These are phyloP conservation scores for Myripristis murdjan DNA, from an alignment of 2,797 vertebrate species.

Conservation along the genomic window DNA sequence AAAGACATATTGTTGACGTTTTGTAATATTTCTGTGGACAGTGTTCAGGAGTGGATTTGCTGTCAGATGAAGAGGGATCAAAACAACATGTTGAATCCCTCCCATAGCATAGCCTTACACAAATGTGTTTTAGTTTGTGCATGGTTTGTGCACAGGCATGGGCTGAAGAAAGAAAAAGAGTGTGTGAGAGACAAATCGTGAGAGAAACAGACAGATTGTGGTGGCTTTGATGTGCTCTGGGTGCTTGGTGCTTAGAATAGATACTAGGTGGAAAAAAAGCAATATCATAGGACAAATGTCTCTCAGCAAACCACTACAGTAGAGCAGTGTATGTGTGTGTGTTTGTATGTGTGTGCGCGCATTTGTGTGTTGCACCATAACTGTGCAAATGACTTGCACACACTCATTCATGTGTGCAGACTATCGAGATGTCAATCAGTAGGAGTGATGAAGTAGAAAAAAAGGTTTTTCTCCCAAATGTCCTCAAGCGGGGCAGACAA, in stretches of 20 bases:
- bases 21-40: slow-evolving; percentile 1
- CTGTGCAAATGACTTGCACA: slow-evolving; percentile 64
- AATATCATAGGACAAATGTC: slow-evolving; percentile 69
- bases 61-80: slow-evolving; percentile 63
- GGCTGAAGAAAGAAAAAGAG: slow-evolving; percentile 49
- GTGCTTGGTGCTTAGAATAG: slow-evolving; percentile 75
- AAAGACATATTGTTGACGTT: slow-evolving; percentile 38
- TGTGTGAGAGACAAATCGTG: slow-evolving; percentile 76
- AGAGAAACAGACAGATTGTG: slow-evolving; percentile 80
- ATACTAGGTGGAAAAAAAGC: slow-evolving; percentile 68
- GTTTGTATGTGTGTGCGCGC: not conserved
- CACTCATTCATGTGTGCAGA: slow-evolving; percentile 72
- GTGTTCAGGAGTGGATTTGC: slow-evolving; percentile 17
- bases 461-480: slow-evolving; percentile 58
- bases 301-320: slow-evolving; percentile 74
- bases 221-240: slow-evolving; percentile 79
- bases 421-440: slow-evolving; percentile 77
- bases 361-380: slow-evolving; percentile 45
- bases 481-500: slow-evolving; percentile 67
- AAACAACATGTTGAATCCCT: slow-evolving; percentile 49
- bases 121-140: slow-evolving; percentile 79
- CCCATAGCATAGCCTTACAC: slow-evolving; percentile 47
- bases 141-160: slow-evolving; percentile 65
- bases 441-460: slow-evolving; percentile 70
- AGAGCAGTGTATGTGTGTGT: slow-evolving; percentile 26